These are phyloP conservation scores for Cryptotis parvus DNA, from an alignment of 2,113 vertebrate species.

Conservation along the genomic window DNA sequence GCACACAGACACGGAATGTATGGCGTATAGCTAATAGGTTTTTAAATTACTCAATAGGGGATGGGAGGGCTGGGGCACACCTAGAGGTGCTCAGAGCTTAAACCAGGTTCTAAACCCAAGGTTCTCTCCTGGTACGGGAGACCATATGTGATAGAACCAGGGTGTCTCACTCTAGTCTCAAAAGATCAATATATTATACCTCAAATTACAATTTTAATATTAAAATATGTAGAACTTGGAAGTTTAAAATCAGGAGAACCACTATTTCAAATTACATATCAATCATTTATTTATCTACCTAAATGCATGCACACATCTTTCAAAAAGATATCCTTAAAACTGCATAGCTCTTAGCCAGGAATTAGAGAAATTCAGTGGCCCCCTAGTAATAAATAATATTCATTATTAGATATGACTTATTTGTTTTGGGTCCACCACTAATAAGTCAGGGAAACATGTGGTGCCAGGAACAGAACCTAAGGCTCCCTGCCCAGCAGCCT, in stretches of 20 bases:
- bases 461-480: too few species aligned
- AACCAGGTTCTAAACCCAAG: too few species aligned
- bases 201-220: conserved; percentile 51
- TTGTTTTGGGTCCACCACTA: too few species aligned
- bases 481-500: too few species aligned
- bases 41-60: neutral
- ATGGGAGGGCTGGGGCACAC: too few species aligned
- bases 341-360: neutral
- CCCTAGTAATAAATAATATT: neutral
- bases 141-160: too few species aligned
- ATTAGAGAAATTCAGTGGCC: neutral
- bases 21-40: neutral
- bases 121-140: too few species aligned
- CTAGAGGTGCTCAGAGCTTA: too few species aligned
- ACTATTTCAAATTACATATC: neutral
- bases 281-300: neutral
- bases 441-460: too few species aligned
- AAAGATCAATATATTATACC: neutral
- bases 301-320: conserved; percentile 3
- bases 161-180: too few species aligned
- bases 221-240: neutral
- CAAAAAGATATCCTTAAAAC: conserved; percentile 32
- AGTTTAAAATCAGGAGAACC: neutral
- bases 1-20: neutral
- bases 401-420: neutral